Percentiles rank a stretch among this genome's conserved stretches.
Evolutionary conservation across 2,797 vertebrate genomes (phyloP).

Genomic region (Alca torda): DNA sequence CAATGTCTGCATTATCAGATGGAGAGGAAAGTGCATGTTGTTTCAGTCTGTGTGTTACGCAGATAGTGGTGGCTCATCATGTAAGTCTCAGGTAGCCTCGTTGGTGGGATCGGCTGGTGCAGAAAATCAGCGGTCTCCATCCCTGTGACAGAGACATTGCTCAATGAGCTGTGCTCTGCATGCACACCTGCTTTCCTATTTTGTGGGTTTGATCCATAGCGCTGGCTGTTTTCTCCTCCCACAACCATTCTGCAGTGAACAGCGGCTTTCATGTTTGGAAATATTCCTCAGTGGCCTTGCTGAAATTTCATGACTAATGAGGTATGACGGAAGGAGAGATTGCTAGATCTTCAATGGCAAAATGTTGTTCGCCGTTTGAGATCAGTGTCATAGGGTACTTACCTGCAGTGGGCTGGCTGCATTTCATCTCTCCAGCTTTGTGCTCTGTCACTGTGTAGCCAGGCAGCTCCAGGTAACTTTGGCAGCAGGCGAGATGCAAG

Average conservation of each 20-base stretch:
- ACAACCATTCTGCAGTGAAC: not conserved
- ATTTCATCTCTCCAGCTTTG: not conserved
- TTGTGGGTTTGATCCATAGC: not conserved
- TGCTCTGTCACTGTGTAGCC: not conserved
- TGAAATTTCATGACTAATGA: not conserved
- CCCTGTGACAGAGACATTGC: not conserved
- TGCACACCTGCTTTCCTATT: not conserved
- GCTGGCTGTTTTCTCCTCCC: not conserved
- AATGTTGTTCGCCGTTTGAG: not conserved
- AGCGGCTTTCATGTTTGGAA: not conserved
- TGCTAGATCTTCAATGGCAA: not conserved
- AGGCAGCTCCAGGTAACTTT: not conserved
- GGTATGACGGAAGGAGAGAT: not conserved
- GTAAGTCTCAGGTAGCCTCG: not conserved
- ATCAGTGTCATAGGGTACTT: not conserved
- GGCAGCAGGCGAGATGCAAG: not conserved
- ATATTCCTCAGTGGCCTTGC: not conserved
- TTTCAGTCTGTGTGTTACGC: not conserved
- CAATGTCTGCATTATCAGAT: not conserved
- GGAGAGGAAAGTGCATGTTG: not conserved
- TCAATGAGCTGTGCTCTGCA: not conserved
- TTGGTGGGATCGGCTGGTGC: not conserved
- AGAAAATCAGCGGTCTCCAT: not conserved
- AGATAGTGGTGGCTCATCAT: not conserved
- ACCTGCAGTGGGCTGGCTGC: not conserved